Evolutionary conservation across 2,888 invertebrate genomes (phyloP), one percentile per base, ranked within the genome.

Genomic region (Campopleginae sp.): DNA sequence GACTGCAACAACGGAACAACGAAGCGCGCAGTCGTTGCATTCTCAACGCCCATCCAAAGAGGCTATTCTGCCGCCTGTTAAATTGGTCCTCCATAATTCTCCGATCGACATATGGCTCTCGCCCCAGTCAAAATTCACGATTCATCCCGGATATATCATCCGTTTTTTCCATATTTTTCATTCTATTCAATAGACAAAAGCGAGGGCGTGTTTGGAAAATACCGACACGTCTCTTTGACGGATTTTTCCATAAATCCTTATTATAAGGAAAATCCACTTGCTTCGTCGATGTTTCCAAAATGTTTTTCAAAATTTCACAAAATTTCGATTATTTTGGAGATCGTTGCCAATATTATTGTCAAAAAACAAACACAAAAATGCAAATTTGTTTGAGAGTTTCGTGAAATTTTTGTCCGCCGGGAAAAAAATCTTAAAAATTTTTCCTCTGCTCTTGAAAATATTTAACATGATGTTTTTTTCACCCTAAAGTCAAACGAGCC

Each of bases 111-210:
- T 78, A 84, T 84, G 84, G 84, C 68, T 72, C 68, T 48, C 85
- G 79, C 82, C 75, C 77, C 68, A 74, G 27, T 71, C 80, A 88
- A 91, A 90, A 88, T 68, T 44, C 90, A 88, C 90, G 89, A 91
- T 90, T 91, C 90, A 91, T 89, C 85, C 90, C 87, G 88, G 89
- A 88, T 90, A 88, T 90, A 61, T 65, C 72, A 42, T 72, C 14
- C 42, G 42, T 58, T 58, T 38, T 23, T 38, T 38, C 1, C 10
- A 72, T 58, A 38, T 42, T 58, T 72, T 23, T 42, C 3, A 4
- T 33, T 10, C 19, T 33, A 31, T 8, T 10, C 4, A 58, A 27
- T 27, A 27, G 14, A 58, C 27, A 19, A 27, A 27, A 27, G 58
- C 46, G 27, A 38, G 38, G 58, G 4, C 27, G 7, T 10, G 5